phyloP scores from a whole-genome alignment of 2,888 invertebrate species.

The Steinernema scapterisci region DNA sequence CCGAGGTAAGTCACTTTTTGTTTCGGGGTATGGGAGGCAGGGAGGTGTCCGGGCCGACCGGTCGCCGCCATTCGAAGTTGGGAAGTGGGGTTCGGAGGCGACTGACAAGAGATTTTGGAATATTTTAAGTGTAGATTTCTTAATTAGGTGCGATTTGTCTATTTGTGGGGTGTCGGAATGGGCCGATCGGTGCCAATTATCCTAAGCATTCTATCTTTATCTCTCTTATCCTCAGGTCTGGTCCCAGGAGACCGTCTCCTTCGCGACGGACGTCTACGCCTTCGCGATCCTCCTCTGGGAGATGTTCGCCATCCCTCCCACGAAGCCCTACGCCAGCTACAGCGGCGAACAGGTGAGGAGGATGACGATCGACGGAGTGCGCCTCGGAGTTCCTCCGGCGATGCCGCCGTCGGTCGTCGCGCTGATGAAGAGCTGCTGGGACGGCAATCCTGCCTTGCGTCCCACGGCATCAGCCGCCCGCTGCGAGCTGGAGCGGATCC shows the following conservation, averaged over 20 bases:
- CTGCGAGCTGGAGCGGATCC: background rate
- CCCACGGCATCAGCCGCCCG: background rate
- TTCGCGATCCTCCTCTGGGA: slow-evolving; percentile 3
- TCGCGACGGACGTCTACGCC: slow-evolving; percentile 9
- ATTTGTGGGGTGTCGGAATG: too few species aligned
- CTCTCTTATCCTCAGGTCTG: background rate
- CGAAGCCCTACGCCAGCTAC: background rate
- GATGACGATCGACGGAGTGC: background rate
- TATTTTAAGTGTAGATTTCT: too few species aligned
- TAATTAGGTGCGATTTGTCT: too few species aligned
- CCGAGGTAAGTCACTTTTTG: slow-evolving; percentile 18
- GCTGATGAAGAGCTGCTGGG: background rate
- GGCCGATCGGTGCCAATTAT: too few species aligned
- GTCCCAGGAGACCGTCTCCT: background rate
- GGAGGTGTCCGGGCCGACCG: too few species aligned
- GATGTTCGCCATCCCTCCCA: background rate
- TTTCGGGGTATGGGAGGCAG: too few species aligned
- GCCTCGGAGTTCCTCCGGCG: background rate
- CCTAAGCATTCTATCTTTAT: too few species aligned
- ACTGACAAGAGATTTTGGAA: too few species aligned
- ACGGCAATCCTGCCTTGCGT: background rate
- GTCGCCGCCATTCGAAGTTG: too few species aligned
- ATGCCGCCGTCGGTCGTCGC: background rate
- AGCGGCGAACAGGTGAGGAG: background rate
- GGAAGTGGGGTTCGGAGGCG: too few species aligned